Evolutionary conservation across 2,888 invertebrate species (phyloP).

Genomic region (Branchipolynoe longqiensis): DNA sequence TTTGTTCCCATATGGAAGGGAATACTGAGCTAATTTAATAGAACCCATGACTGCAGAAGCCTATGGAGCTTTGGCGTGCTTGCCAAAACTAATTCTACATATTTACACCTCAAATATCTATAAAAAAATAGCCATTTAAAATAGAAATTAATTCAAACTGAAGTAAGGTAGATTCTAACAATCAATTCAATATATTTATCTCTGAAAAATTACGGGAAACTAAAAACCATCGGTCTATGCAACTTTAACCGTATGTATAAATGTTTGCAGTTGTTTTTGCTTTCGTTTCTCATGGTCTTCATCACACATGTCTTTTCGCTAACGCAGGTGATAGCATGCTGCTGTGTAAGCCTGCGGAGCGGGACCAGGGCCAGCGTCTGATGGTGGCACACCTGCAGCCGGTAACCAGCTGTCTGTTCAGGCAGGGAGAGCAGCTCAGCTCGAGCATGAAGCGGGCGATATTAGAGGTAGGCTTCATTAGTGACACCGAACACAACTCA

Average conservation of each 20-base stretch:
- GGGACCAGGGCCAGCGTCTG: conserved; percentile 87
- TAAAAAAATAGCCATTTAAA: too few relatives aligned
- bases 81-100: too few relatives aligned
- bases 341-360: conserved; percentile 90
- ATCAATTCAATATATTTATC: neutral
- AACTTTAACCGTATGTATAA: neutral
- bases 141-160: neutral
- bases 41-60: too few relatives aligned
- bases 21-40: too few relatives aligned
- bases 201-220: neutral
- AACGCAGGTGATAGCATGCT: conserved; percentile 94
- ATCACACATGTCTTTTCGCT: too few relatives aligned
- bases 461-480: conserved; percentile 81
- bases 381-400: conserved; percentile 86
- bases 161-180: neutral
- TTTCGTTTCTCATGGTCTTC: too few relatives aligned
- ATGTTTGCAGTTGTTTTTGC: too few relatives aligned
- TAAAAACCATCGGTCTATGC: neutral
- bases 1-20: too few relatives aligned
- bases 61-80: too few relatives aligned
- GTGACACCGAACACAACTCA: too few relatives aligned
- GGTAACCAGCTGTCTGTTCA: conserved; percentile 89
- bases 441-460: conserved; percentile 84
- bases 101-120: too few relatives aligned
- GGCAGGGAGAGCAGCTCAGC: conserved; percentile 82